Evolutionary conservation across 2,888 invertebrate species (phyloP).

Genomic region (Helobdella robusta): DNA sequence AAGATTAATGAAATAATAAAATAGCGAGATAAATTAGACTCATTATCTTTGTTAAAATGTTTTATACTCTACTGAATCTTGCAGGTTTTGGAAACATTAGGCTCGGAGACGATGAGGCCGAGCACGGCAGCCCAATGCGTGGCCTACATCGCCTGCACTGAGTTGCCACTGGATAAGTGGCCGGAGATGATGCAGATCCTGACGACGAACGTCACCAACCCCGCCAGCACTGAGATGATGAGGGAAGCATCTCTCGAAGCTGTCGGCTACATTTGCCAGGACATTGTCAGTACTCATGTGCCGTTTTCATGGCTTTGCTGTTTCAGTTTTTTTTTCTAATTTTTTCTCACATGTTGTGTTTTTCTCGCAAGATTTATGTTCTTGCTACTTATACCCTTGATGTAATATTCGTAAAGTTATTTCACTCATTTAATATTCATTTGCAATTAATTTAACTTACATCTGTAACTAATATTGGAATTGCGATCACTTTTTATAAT

Average conservation of each 20-base stretch:
- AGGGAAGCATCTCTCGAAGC: conserved; percentile 94
- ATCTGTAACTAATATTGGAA: no score
- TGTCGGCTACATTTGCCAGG: conserved; percentile 96
- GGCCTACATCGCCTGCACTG: conserved; percentile 92
- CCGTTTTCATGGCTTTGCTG: neutral
- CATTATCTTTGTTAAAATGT: no score
- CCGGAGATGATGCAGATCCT: conserved; percentile 73
- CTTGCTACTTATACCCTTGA: neutral
- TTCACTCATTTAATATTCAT: no score
- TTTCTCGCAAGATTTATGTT: neutral
- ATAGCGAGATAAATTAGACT: neutral
- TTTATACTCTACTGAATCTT: conserved; percentile 34
- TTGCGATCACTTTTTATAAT: no score
- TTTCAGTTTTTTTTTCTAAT: conserved; percentile 15
- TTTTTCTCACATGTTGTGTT: neutral
- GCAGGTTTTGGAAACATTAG: conserved; percentile 81
- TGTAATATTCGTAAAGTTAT: no score
- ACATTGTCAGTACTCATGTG: conserved; percentile 57
- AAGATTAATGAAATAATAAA: neutral
- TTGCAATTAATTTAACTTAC: no score
- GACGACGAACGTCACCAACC: conserved; percentile 78
- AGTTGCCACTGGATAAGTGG: conserved; percentile 86
- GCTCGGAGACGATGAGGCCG: conserved; percentile 85
- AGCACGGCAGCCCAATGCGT: conserved; percentile 98
- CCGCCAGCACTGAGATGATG: conserved; percentile 73